Conservation (phyloP, 2,797 vertebrate genomes). For the Pantherophis vulpinus region DNA sequence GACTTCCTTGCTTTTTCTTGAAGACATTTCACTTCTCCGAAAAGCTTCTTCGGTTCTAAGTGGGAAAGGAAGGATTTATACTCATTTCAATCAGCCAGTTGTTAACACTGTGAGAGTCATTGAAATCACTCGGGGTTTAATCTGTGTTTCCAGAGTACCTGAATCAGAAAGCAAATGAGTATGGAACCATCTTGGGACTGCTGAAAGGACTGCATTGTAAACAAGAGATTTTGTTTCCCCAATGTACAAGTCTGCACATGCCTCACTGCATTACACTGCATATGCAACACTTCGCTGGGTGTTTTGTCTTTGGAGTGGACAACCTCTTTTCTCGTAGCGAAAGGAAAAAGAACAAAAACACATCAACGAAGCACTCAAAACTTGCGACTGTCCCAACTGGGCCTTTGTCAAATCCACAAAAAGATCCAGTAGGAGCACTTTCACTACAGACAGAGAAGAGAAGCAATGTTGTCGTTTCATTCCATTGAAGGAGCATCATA, state of each 20-base stretch:
- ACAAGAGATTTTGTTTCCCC: neutral
- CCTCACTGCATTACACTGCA: neutral
- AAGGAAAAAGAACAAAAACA: neutral
- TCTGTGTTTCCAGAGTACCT: neutral
- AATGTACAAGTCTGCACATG: neutral
- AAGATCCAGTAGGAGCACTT: neutral
- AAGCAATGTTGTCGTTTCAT: neutral
- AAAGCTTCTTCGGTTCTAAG: neutral
- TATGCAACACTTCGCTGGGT: neutral
- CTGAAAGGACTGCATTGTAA: neutral
- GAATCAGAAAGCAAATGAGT: neutral
- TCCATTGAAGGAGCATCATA: neutral
- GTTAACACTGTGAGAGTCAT: neutral
- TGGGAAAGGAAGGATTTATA: neutral
- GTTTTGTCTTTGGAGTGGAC: neutral
- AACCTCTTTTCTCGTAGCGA: neutral
- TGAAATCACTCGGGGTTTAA: neutral
- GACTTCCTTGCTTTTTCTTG: neutral
- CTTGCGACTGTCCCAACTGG: neutral
- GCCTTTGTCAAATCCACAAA: neutral
- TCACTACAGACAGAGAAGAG: neutral
- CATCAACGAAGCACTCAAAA: neutral
- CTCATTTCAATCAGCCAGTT: neutral
- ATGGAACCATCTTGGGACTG: neutral
- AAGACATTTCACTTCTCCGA: neutral